Evolutionary conservation across 2,888 invertebrate species (phyloP).

Genomic region (Caenorhabditis uteleia): DNA sequence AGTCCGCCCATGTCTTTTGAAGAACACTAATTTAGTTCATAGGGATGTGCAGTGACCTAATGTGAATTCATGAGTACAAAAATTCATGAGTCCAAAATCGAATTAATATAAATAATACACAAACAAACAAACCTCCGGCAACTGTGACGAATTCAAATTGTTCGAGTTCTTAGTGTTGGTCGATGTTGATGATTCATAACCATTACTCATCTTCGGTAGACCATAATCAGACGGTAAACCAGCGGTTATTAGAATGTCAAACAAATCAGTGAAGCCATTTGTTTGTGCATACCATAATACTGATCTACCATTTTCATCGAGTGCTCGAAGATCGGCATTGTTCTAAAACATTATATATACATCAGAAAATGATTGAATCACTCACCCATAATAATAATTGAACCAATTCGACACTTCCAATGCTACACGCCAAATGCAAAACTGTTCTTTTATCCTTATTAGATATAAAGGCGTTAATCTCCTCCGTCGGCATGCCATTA

Average conservation of each 20-base stretch:
- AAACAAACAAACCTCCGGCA: too few relatives aligned
- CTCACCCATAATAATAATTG: conserved; percentile 92
- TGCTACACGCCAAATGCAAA: conserved; percentile 82
- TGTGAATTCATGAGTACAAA: too few relatives aligned
- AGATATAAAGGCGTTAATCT: conserved; percentile 73
- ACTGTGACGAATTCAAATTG: too few relatives aligned
- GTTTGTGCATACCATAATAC: conserved; percentile 81
- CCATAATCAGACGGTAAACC: conserved; percentile 43
- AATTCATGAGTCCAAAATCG: too few relatives aligned
- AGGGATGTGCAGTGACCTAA: too few relatives aligned
- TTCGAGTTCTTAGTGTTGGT: too few relatives aligned
- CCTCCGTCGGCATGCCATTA: conserved; percentile 28
- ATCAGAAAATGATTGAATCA: too few relatives aligned
- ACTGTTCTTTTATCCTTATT: conserved; percentile 82
- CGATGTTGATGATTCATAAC: too few relatives aligned
- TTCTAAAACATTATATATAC: too few relatives aligned
- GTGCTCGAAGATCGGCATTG: conserved; percentile 88
- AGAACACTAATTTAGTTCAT: too few relatives aligned
- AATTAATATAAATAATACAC: too few relatives aligned
- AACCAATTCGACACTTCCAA: conserved; percentile 75
- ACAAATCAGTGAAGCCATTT: conserved; percentile 51
- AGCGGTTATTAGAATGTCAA: conserved; percentile 38
- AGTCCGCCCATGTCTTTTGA: too few relatives aligned
- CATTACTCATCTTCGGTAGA: conserved; percentile 16
- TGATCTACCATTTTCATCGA: conserved; percentile 85